Conservation (phyloP, 2,888 invertebrate species). For the Stenodera caucasica region DNA sequence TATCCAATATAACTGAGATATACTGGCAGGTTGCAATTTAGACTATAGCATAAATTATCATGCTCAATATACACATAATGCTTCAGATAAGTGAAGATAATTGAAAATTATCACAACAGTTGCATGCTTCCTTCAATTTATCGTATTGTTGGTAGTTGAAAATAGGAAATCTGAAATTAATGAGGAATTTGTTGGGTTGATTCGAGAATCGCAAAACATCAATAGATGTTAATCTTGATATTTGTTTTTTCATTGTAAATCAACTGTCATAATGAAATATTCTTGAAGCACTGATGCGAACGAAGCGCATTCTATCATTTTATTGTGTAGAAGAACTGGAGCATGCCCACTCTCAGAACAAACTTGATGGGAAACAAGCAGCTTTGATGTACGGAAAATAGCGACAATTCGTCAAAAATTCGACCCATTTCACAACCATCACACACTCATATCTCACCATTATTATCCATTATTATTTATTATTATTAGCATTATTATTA, state of each 20-base stretch:
- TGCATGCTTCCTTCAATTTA: not conserved
- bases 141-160: too few species aligned
- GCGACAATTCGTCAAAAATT: not conserved
- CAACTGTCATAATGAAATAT: constrained; percentile 29
- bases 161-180: not conserved
- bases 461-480: too few species aligned
- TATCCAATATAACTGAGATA: not conserved
- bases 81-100: not conserved
- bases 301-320: constrained; percentile 32
- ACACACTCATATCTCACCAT: not conserved
- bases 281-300: constrained; percentile 38
- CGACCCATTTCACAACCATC: not conserved
- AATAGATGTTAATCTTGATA: not conserved
- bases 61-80: not conserved
- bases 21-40: not conserved
- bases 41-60: not conserved
- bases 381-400: not conserved
- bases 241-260: constrained; percentile 10
- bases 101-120: not conserved
- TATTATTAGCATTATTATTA: not conserved
- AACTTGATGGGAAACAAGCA: not conserved
- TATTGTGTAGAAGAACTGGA: constrained; percentile 39
- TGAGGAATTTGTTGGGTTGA: not conserved
- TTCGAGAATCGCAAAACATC: not conserved
- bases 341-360: constrained; percentile 33